Percentiles rank a stretch among this genome's conserved stretches.
Conservation (phyloP, 2,797 vertebrate genomes). For the Halcyon chelicuti region DNA sequence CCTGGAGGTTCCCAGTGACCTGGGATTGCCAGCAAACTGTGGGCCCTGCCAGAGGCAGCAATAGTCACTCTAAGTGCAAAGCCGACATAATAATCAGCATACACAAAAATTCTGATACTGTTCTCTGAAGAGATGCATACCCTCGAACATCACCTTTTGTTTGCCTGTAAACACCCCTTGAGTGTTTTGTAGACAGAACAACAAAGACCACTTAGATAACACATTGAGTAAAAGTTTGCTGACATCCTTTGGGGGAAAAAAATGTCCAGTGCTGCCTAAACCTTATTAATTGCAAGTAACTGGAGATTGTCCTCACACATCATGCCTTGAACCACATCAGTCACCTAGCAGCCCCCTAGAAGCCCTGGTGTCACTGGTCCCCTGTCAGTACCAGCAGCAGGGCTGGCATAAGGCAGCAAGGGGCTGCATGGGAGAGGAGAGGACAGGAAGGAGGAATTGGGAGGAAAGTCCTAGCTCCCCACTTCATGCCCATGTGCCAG, state of each 20-base stretch:
- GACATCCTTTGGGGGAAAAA: neutral
- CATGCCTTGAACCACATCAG: fast-evolving
- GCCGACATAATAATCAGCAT: neutral
- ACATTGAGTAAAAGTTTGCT: neutral
- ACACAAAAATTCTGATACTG: neutral
- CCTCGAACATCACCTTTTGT: neutral
- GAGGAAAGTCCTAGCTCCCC: neutral
- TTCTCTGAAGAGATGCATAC: neutral
- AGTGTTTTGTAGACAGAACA: neutral
- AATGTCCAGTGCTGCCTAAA: neutral
- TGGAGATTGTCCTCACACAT: fast-evolving
- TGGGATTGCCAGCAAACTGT: neutral
- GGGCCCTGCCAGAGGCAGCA: neutral
- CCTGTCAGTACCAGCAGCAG: neutral
- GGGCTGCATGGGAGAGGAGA: neutral
- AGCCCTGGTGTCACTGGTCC: fast-evolving
- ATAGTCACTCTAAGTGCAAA: neutral
- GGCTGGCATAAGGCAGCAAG: fast-evolving
- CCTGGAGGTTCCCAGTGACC: neutral
- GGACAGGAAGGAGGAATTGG: neutral
- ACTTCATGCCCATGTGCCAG: neutral
- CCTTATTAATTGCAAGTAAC: neutral
- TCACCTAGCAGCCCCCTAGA: neutral
- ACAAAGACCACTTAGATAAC: constrained; percentile 6
- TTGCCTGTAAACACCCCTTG: neutral